These are phyloP conservation scores for Mergus octosetaceus DNA, from an alignment of 2,797 vertebrate species.

Conservation along the genomic window DNA sequence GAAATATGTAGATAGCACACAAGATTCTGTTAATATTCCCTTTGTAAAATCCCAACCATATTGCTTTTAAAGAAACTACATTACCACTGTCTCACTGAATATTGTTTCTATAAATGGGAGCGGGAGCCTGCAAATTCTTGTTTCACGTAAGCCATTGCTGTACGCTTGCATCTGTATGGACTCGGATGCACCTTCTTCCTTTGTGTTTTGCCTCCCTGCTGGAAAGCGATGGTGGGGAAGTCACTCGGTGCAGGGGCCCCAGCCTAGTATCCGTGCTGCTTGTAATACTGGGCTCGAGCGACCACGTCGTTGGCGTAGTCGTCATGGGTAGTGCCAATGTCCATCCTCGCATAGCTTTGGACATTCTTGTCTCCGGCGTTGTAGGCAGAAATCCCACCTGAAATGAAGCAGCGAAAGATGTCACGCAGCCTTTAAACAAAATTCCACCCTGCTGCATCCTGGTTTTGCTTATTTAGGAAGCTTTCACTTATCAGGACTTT, in stretches of 20 bases:
- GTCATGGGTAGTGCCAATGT: background rate
- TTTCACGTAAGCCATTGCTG: background rate
- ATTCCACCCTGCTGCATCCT: background rate
- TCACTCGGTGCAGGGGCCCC: background rate
- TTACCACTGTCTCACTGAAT: background rate
- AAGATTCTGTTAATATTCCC: background rate
- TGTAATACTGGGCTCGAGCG: constrained; percentile 59
- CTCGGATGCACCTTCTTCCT: background rate
- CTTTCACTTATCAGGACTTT: background rate
- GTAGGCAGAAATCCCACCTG: constrained; percentile 73
- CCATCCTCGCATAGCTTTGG: constrained; percentile 6
- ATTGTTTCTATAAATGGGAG: background rate
- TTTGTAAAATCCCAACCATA: background rate
- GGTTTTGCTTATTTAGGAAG: background rate
- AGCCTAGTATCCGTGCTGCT: constrained; percentile 42
- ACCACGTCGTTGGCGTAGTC: constrained; percentile 68
- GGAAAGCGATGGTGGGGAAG: background rate
- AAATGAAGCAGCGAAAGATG: constrained; percentile 2
- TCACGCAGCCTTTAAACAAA: background rate
- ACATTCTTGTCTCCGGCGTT: background rate
- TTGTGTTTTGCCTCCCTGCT: background rate
- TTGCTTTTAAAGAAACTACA: background rate
- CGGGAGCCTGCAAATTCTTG: background rate
- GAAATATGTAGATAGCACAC: background rate
- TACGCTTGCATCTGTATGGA: background rate